Conservation (phyloP, 92 coral and sea anemone species). For the Parazoanthus swiftii region DNA sequence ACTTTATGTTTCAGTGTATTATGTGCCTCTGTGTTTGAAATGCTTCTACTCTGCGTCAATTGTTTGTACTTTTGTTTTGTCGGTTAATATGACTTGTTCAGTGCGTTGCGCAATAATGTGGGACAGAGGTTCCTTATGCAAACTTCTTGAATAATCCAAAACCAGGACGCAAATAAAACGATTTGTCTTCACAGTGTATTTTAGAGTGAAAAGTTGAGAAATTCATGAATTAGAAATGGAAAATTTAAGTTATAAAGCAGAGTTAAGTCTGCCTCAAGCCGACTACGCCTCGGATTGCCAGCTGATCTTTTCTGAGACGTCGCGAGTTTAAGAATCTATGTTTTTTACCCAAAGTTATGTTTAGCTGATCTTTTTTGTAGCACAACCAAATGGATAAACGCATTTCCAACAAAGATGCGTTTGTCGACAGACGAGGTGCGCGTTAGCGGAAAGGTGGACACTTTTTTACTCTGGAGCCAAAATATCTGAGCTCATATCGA, state of each 20-base stretch:
- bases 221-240: slow-evolving; percentile 12
- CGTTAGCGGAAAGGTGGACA: neutral
- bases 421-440: neutral
- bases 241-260: neutral
- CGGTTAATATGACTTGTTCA: neutral
- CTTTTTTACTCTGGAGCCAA: slow-evolving; percentile 3
- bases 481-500: neutral
- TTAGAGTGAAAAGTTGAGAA: slow-evolving; percentile 8
- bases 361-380: neutral
- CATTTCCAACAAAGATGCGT: neutral
- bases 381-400: neutral
- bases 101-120: neutral
- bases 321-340: neutral
- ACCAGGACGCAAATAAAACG: neutral
- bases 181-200: slow-evolving; percentile 23
- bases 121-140: neutral
- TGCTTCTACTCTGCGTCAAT: neutral
- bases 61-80: slow-evolving; percentile 15
- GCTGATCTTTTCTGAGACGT: neutral
- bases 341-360: slow-evolving; percentile 5
- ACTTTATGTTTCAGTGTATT: neutral
- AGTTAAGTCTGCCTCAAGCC: neutral
- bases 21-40: neutral
- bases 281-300: neutral
- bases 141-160: slow-evolving; percentile 10